Conservation (phyloP, 2,113 vertebrate species). For the Vombatus ursinus region DNA sequence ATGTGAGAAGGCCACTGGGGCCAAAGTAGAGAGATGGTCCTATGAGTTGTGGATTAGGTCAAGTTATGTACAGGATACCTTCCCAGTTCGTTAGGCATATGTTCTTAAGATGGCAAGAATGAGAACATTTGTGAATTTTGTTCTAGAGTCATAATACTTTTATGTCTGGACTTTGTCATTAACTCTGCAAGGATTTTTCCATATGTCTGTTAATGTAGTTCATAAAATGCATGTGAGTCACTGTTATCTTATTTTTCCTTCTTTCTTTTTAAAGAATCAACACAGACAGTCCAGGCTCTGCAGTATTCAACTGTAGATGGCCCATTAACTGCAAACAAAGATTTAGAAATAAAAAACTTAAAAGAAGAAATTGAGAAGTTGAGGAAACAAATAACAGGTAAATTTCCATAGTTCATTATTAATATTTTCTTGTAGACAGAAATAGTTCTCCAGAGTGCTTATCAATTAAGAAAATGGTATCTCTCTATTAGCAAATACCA, state of each 20-base stretch:
- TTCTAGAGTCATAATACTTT: background rate
- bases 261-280: conserved; percentile 88
- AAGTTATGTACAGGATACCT: background rate
- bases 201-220: conserved; percentile 26
- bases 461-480: background rate
- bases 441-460: background rate
- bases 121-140: background rate
- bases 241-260: background rate
- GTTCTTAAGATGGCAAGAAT: background rate
- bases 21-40: background rate
- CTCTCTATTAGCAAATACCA: background rate
- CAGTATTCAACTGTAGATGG: conserved; percentile 91
- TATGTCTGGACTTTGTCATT: background rate
- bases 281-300: conserved; percentile 94
- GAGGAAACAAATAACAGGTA: conserved; percentile 95
- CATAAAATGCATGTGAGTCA: background rate
- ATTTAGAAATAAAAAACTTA: conserved; percentile 95
- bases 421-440: background rate
- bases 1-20: background rate
- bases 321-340: conserved; percentile 87
- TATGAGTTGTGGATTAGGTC: background rate
- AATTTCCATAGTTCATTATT: conserved; percentile 55
- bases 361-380: conserved; percentile 96
- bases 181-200: conserved; percentile 12
- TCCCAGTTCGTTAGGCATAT: background rate